A percentile compares a stretch with the other conserved stretches of the same genome.
phyloP scores from a whole-genome alignment of 2,888 invertebrate species.

The Melanargia galathea region DNA sequence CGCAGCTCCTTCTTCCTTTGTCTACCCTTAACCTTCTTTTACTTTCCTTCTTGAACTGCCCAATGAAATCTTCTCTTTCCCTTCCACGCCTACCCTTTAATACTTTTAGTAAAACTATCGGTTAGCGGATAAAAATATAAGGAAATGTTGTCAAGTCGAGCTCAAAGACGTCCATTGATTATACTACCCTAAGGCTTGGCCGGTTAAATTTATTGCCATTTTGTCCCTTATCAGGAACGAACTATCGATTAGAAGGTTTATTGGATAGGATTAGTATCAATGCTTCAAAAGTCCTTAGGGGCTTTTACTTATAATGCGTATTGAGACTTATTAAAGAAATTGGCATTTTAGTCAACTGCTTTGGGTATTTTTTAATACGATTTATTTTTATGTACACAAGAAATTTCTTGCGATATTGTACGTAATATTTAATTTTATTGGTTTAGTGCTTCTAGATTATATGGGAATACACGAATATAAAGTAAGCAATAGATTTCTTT shows the following conservation, averaged over 20 bases:
- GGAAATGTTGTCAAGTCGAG: neutral
- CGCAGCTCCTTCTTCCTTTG: too few species aligned
- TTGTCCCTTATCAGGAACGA: constrained; percentile 41
- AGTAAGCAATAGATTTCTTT: too few species aligned
- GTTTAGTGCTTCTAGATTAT: neutral
- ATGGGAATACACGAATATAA: too few species aligned
- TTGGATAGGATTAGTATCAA: constrained; percentile 38
- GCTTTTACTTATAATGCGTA: constrained; percentile 25
- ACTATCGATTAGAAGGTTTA: constrained; percentile 41
- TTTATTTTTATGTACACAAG: neutral
- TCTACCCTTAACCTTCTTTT: neutral
- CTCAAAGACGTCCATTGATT: constrained; percentile 8
- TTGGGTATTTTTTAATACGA: neutral
- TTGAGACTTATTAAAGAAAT: constrained; percentile 19
- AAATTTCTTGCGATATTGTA: neutral
- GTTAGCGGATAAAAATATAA: neutral
- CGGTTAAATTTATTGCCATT: constrained; percentile 41
- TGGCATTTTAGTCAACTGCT: neutral
- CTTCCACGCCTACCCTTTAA: neutral
- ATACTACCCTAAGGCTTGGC: constrained; percentile 34
- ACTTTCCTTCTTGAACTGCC: neutral
- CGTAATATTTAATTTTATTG: neutral
- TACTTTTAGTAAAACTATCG: neutral
- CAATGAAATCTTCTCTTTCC: neutral
- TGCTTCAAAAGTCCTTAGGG: constrained; percentile 26